Evolutionary conservation across 2,113 vertebrate genomes (phyloP), one percentile per base, ranked within the genome.

Genomic region (Periophthalmus modestus): DNA sequence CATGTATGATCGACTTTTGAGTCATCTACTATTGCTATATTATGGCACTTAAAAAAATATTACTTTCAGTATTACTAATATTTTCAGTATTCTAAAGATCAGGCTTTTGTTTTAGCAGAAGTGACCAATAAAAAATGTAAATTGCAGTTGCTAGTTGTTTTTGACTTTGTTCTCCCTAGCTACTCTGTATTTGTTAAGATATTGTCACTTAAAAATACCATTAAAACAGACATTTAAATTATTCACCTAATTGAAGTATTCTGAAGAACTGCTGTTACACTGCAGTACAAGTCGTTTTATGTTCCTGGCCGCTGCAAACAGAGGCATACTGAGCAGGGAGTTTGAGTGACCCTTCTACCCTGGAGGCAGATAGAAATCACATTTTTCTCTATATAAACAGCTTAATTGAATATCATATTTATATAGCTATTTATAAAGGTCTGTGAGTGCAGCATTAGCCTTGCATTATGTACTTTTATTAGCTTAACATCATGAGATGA

Each of bases 351-450:
- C 67, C 43, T 34, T 66, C 73, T n/a, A 18, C 10, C 46, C 69
- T 62, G 39, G 70, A 77, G 78, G 81, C 23, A 23, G 67, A 73
- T 50, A 58, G 63, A 77, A 72, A 75, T 72, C 50, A 72, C 69
- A 79, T 78, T 75, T 33, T 68, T 63, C 39, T 76, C 28, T 83
- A 77, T 77, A 79, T 85, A 77, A 76, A 83, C 67, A 52, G 10
- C 63, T 84, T 28, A 67, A 86, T 80, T 83, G 76, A 86, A 86
- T 77, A 73, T 80, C 73, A 68, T 72, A 81, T 84, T 81, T 76
- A 82, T 75, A 75, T 19, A 71, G 18, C 63, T 75, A 52, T 79
- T 80, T 67, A 72, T 84, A 65, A 46, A 69, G 61, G 0, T 46
- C 66, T 23, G n/a, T 67, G 39, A 67, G 39, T 67, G 66, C 66